A percentile compares a stretch with the other conserved stretches of the same genome.
Evolutionary conservation across 2,797 vertebrate genomes (phyloP).

Genomic region (Mionectes olivaceus): DNA sequence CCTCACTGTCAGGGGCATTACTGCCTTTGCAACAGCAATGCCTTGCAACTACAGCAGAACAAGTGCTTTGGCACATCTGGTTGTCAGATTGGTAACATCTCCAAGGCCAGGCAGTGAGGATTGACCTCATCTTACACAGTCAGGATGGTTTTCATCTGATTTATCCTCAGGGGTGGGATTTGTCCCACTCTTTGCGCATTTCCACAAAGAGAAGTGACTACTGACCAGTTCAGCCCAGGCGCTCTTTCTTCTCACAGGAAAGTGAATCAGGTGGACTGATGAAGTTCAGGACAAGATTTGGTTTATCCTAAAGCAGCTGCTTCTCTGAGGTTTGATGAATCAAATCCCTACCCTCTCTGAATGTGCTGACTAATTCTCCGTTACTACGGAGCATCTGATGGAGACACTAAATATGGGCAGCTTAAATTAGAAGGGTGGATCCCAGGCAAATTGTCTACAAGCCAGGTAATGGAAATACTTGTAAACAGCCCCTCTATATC

Average conservation of each 20-base stretch:
- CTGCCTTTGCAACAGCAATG: background rate
- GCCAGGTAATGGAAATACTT: background rate
- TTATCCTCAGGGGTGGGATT: background rate
- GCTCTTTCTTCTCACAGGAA: background rate
- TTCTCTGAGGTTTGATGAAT: background rate
- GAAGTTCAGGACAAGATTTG: background rate
- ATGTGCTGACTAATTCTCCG: background rate
- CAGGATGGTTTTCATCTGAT: background rate
- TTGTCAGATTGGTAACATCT: background rate
- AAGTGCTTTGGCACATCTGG: background rate
- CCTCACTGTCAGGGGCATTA: background rate
- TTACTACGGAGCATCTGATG: background rate
- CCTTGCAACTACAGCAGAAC: background rate
- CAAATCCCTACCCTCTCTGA: background rate
- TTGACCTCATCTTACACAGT: background rate
- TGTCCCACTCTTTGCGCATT: background rate
- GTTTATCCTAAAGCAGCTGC: background rate
- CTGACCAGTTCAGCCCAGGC: background rate
- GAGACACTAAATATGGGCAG: background rate
- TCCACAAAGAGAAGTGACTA: background rate
- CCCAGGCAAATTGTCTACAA: background rate
- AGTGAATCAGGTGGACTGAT: background rate
- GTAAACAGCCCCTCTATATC: background rate
- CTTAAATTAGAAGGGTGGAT: background rate
- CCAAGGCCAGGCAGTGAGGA: background rate